Evolutionary conservation across 2,113 vertebrate genomes (phyloP), one percentile per base, ranked within the genome.

Genomic region (Cyprinodon brontotheroides): DNA sequence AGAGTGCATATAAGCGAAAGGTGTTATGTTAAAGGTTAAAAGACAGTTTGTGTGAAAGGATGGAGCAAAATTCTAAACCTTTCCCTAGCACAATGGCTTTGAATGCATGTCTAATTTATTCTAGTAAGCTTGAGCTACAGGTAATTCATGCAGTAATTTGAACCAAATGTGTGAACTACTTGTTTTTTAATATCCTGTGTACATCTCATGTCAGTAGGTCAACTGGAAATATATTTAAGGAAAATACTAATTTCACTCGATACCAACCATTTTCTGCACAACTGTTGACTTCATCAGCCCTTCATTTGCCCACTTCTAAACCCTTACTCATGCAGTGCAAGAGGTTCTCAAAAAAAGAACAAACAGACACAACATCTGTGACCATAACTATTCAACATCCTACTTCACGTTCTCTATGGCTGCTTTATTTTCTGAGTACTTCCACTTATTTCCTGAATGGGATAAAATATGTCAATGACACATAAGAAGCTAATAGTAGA

Each of bases 401-500:
- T 6, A n/a, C 50, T 20, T 53, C 17, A 8, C 17, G 17, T 37
- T 61, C 29, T 14, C 13, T 61, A 11, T 61, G 11, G 29, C 37
- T 37, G 3, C 60, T 37, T 9, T 37, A 11, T 61, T 22, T 36
- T 61, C 36, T 12, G 36, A 61, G 73, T 79, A 61, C 45, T 57
- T 61, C 53, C 71, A 72, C 4, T 70, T 53, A 57, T 48, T 66
- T 70, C 71, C 10, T 41, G 68, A 85, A 65, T 41, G 43, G 29
- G 29, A 29, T 71, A 50, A 63, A 67, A 75, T 86, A 72, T 59
- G 69, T 82, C 69, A 66, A 60, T 43, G 14, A 61, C 62, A 17
- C 45, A 65, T 79, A 77, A 38, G 20, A 73, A 48, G 70, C 61
- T 70, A 66, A 73, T 50, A 53, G 65, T 82, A 64, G 43, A 68